Percentiles rank a stretch among this genome's conserved stretches.
phyloP scores from a whole-genome alignment of 1,140 invertebrate genomes.

The Listronotus bonariensis region DNA sequence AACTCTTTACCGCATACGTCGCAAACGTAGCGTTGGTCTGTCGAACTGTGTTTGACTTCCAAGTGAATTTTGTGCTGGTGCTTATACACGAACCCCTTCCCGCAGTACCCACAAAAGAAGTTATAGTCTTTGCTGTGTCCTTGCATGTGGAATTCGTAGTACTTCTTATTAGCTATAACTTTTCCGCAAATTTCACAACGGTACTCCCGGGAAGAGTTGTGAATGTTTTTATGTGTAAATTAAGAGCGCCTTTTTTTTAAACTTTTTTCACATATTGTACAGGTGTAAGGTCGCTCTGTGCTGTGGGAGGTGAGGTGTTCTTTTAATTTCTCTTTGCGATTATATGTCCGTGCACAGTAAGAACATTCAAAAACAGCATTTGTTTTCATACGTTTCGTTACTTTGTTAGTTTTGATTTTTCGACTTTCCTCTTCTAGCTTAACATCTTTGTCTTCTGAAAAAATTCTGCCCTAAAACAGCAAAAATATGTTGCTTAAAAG shows the following conservation, averaged over 20 bases:
- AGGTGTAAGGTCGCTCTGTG: conserved; percentile 55
- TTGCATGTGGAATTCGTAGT: conserved; percentile 67
- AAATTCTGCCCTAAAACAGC: too few relatives aligned
- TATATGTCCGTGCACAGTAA: not conserved
- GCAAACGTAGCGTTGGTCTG: conserved; percentile 7
- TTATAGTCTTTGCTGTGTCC: conserved; percentile 62
- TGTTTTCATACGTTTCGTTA: too few relatives aligned
- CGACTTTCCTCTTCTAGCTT: not conserved
- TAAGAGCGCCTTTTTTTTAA: conserved; percentile 69
- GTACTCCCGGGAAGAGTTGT: conserved; percentile 58
- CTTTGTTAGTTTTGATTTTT: too few relatives aligned
- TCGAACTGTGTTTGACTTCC: conserved; percentile 11
- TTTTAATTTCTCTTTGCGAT: conserved; percentile 65
- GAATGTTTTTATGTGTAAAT: conserved; percentile 62
- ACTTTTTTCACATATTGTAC: conserved; percentile 57
- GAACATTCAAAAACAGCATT: not conserved
- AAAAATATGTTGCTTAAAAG: too few relatives aligned
- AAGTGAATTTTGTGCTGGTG: conserved; percentile 28
- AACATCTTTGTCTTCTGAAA: too few relatives aligned
- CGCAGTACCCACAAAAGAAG: conserved; percentile 41
- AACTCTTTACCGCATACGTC: conserved; percentile 29
- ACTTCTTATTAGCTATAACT: conserved; percentile 69
- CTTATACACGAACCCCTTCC: conserved; percentile 41
- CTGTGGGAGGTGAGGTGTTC: conserved; percentile 59
- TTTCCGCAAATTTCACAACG: conserved; percentile 56